phyloP scores from a whole-genome alignment of 2,888 invertebrate genomes.

The Ischnura elegans region DNA sequence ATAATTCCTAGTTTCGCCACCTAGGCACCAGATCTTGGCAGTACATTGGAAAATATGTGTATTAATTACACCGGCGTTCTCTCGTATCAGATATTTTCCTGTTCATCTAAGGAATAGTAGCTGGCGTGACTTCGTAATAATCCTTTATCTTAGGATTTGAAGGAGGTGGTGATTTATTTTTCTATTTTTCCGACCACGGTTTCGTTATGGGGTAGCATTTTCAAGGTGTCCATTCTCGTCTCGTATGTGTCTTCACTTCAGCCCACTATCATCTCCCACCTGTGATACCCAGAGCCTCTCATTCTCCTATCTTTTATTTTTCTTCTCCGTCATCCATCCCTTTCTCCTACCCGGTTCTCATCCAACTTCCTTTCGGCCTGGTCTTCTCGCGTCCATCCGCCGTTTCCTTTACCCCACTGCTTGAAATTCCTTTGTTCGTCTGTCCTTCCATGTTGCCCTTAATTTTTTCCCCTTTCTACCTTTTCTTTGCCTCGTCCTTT shows the following conservation, averaged over 20 bases:
- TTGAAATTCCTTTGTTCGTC: constrained; percentile 54
- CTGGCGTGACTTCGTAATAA: no score
- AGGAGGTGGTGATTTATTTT: no score
- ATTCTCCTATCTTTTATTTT: no score
- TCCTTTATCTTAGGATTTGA: no score
- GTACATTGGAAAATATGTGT: no score
- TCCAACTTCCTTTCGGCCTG: constrained; percentile 21
- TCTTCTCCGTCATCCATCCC: constrained; percentile 43
- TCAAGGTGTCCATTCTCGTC: not conserved
- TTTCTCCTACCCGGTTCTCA: constrained; percentile 11
- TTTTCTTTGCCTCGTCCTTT: not conserved
- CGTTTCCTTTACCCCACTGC: not conserved
- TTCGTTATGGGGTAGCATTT: no score
- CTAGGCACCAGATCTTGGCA: no score
- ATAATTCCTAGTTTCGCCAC: no score
- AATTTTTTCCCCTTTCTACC: not conserved
- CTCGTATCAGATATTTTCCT: no score
- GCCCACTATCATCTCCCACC: not conserved
- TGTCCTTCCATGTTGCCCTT: not conserved
- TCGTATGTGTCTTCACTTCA: not conserved
- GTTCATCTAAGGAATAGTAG: no score
- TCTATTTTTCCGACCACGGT: not conserved
- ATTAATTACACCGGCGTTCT: no score
- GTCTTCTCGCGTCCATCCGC: constrained; percentile 19
- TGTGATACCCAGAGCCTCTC: not conserved